These are phyloP conservation scores for Leptopilina syphax DNA, from an alignment of 2,888 invertebrate species.

Conservation along the genomic window DNA sequence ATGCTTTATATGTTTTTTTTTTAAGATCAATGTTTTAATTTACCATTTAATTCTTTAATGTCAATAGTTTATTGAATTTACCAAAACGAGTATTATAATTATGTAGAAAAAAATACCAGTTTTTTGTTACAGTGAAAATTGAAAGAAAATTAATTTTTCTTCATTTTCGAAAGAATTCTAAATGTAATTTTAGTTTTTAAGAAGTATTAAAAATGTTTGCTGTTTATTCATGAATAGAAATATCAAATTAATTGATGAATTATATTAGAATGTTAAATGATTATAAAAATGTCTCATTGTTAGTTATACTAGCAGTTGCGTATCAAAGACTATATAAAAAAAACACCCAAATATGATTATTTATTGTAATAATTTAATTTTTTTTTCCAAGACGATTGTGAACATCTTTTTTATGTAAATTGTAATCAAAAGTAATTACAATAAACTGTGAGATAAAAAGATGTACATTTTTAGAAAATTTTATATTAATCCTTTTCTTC, in stretches of 20 bases:
- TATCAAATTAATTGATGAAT: not conserved
- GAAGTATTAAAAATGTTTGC: too few species aligned
- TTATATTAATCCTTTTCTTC: too few species aligned
- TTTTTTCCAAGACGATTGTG: not conserved
- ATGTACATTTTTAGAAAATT: too few species aligned
- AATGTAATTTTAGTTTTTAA: too few species aligned
- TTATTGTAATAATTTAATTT: conserved; percentile 1
- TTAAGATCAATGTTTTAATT: not conserved
- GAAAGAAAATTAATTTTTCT: not conserved
- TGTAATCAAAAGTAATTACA: too few species aligned
- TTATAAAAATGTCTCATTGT: not conserved
- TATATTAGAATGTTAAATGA: not conserved
- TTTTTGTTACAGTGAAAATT: too few species aligned
- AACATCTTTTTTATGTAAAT: not conserved
- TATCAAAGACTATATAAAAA: not conserved
- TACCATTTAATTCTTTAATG: not conserved
- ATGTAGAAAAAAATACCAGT: not conserved
- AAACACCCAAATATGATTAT: not conserved
- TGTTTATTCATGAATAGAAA: not conserved
- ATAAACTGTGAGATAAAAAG: too few species aligned
- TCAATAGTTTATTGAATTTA: not conserved
- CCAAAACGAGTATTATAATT: not conserved
- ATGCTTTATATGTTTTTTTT: not conserved
- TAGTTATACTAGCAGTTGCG: not conserved
- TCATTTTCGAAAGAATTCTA: too few species aligned